Base-by-base conservation (phyloP, 2,888 invertebrate genomes). In the Cartodere bifasciata region DNA sequence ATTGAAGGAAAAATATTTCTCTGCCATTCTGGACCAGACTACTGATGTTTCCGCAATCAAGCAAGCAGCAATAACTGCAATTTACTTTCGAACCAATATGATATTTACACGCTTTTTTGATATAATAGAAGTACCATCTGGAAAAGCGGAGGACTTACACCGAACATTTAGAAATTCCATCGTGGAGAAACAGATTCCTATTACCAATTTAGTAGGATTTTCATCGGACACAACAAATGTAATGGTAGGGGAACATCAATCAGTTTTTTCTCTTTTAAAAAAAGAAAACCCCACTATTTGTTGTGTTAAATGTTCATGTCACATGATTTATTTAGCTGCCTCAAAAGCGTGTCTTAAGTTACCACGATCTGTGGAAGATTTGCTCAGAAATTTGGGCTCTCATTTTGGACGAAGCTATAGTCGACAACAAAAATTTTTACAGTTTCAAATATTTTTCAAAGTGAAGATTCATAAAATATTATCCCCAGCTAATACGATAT, bases 221-320 rank as follows among this genome's bases (percentile, higher is more conserved):
- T 38, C 37, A 21, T 40, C 48, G n/a, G 50, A 53, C 28, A 52
- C 48, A 3, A 38, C 43, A 4, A 49, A 48, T 35, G 42, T 43
- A 10, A 53, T 53, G 52, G 36, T 46, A 28, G 50, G 48, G 13
- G 37, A 36, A 11, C 28, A 33, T 20, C 29, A 41, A 17, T 42
- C 40, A 10, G 39, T 40, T 13, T 28, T 30, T 23, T 11, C 26
- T 9, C 21, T 30, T 6, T 29, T 42, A 10, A 37, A 37, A 37
- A 21, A 35, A 24, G 37, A 38, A 21, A 11, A 45, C 12, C 50
- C 50, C 16, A 21, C 41, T 28, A 50, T 55, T 35, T 43, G 47
- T 4, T 44, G 40, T 16, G 35, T 54, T 14, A 53, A 49, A 37
- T 57, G 52, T 35, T 47, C 45, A 15, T 55, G 53, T 34, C 55